Percentiles rank a stretch among this genome's conserved stretches.
These are phyloP conservation scores for Odontamblyopus rebecca DNA, from an alignment of 2,797 vertebrate species.

Conservation along the genomic window DNA sequence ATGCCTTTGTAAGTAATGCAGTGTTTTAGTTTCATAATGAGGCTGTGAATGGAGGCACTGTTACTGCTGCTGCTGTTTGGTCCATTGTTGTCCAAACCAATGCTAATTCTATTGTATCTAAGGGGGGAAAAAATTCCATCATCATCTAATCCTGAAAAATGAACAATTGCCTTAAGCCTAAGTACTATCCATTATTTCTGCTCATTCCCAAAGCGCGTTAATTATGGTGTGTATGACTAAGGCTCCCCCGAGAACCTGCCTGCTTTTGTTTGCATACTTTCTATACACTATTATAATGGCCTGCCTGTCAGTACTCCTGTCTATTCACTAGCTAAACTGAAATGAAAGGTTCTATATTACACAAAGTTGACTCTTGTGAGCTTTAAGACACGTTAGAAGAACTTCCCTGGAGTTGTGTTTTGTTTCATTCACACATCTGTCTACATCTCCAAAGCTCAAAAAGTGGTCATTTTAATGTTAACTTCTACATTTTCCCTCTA, in stretches of 20 bases:
- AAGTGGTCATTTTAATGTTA: too few relatives aligned
- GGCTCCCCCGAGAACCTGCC: background rate
- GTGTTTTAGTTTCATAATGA: too few relatives aligned
- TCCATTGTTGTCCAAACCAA: background rate
- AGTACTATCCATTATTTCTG: background rate
- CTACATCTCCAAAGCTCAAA: too few relatives aligned
- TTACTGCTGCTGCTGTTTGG: background rate
- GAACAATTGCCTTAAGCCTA: background rate
- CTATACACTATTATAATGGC: background rate
- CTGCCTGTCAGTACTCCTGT: constrained; percentile 7
- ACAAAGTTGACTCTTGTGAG: too few relatives aligned
- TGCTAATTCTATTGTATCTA: background rate
- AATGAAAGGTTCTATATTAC: too few relatives aligned
- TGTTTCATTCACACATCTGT: too few relatives aligned
- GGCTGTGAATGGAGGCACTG: too few relatives aligned
- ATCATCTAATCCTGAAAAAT: constrained; percentile 3
- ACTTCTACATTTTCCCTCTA: too few relatives aligned
- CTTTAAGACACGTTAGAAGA: too few relatives aligned
- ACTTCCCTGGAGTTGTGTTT: too few relatives aligned
- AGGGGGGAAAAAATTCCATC: background rate
- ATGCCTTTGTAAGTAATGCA: too few relatives aligned
- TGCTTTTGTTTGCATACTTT: constrained; percentile 1
- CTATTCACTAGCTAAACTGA: background rate
- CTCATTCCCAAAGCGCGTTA: background rate
- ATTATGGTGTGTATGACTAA: constrained; percentile 9